Conservation (phyloP, 2,113 vertebrate species). For the Equus quagga region DNA sequence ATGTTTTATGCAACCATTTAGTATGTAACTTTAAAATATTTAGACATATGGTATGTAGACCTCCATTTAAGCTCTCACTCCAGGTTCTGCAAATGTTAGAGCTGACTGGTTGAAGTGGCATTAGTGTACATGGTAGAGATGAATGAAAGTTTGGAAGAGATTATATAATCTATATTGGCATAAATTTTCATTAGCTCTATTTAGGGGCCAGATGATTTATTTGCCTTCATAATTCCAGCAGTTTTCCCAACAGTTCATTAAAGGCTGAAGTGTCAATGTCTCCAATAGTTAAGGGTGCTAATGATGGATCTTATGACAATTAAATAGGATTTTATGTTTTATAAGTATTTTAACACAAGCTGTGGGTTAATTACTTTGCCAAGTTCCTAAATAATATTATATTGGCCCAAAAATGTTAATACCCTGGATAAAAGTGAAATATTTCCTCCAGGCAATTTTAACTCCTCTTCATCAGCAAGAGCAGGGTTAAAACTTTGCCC, state of each 20-base stretch:
- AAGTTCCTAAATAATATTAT: conserved; percentile 27
- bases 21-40: conserved; percentile 35
- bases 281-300: neutral
- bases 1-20: neutral
- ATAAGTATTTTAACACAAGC: neutral
- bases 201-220: conserved; percentile 25
- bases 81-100: neutral
- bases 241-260: neutral
- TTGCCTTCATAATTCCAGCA: neutral
- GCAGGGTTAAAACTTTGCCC: neutral
- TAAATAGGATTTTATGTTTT: conserved; percentile 28
- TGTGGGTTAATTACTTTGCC: neutral
- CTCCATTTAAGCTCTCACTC: neutral
- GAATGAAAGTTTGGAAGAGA: conserved; percentile 7
- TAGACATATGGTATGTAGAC: neutral
- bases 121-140: neutral
- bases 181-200: neutral
- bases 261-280: neutral
- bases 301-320: neutral
- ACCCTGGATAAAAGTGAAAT: conserved; percentile 8
- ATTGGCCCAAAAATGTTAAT: neutral
- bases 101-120: neutral
- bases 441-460: conserved; percentile 35
- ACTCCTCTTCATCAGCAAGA: conserved; percentile 46
- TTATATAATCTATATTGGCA: neutral